phyloP scores from a whole-genome alignment of 1,140 invertebrate species.

The Rhagoletis zephyria region DNA sequence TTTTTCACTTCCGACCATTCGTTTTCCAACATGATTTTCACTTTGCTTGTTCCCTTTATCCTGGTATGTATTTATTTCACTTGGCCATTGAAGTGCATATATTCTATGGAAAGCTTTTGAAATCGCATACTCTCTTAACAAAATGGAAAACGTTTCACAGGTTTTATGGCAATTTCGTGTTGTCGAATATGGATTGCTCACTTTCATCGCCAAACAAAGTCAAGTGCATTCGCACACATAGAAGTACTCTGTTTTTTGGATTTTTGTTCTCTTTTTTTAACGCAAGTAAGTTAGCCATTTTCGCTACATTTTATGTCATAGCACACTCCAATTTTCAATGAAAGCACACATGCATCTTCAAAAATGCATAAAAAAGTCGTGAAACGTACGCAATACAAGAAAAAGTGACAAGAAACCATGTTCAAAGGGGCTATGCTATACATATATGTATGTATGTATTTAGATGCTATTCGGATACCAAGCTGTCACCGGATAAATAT shows the following conservation, averaged over 20 bases:
- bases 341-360: background rate
- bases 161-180: constrained; percentile 24
- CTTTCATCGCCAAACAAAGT: background rate
- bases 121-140: constrained; percentile 19
- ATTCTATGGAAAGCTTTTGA: background rate
- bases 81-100: background rate
- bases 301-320: constrained; percentile 20
- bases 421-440: too few relatives aligned
- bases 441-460: too few relatives aligned
- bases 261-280: background rate
- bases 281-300: background rate
- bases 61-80: background rate
- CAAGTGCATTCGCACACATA: background rate
- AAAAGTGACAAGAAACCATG: too few relatives aligned
- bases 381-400: too few relatives aligned
- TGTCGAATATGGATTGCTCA: background rate
- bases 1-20: background rate
- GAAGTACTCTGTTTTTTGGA: background rate
- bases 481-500: too few relatives aligned
- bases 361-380: too few relatives aligned
- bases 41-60: background rate
- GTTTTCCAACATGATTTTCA: constrained; percentile 24
- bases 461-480: too few relatives aligned
- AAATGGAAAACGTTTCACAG: constrained; percentile 48
- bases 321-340: background rate